Percentiles rank a stretch among this genome's conserved stretches.
Evolutionary conservation across 2,888 invertebrate genomes (phyloP).

Genomic region (Diplazon laetatorius): DNA sequence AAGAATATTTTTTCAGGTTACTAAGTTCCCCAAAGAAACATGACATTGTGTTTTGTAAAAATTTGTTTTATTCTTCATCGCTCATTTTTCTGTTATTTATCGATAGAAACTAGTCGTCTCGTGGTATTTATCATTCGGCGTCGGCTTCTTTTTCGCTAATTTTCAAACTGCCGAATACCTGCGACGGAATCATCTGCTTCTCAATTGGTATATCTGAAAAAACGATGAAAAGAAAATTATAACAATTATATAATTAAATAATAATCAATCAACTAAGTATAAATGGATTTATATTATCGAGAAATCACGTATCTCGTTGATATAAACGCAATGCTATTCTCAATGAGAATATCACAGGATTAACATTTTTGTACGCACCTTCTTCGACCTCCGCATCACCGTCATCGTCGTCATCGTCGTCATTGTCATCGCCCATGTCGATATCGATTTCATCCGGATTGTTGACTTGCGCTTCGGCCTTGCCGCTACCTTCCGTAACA

Average conservation of each 20-base stretch:
- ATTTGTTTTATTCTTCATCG: constrained; percentile 47
- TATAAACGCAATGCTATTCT: constrained; percentile 8
- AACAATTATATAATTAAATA: no score
- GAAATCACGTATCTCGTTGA: constrained; percentile 28
- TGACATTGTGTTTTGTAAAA: constrained; percentile 29
- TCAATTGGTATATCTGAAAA: constrained; percentile 88
- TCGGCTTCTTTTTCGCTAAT: constrained; percentile 79
- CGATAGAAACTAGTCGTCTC: constrained; percentile 36
- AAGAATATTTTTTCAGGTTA: no score
- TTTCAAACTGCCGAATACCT: constrained; percentile 94
- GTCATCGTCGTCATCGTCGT: constrained; percentile 84
- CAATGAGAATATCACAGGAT: neutral
- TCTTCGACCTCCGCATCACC: constrained; percentile 84
- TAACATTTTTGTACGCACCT: constrained; percentile 73
- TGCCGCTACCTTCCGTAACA: constrained; percentile 90
- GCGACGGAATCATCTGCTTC: constrained; percentile 92
- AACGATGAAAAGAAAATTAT: no score
- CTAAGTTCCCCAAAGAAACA: no score
- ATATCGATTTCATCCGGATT: constrained; percentile 96
- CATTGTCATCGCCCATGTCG: constrained; percentile 88
- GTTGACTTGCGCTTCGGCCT: constrained; percentile 86
- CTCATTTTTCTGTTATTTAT: constrained; percentile 29
- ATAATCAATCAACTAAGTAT: no score
- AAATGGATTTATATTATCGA: no score
- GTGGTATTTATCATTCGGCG: constrained; percentile 37